Conservation (phyloP, 1,140 invertebrate genomes). For the Dryas iulia region DNA sequence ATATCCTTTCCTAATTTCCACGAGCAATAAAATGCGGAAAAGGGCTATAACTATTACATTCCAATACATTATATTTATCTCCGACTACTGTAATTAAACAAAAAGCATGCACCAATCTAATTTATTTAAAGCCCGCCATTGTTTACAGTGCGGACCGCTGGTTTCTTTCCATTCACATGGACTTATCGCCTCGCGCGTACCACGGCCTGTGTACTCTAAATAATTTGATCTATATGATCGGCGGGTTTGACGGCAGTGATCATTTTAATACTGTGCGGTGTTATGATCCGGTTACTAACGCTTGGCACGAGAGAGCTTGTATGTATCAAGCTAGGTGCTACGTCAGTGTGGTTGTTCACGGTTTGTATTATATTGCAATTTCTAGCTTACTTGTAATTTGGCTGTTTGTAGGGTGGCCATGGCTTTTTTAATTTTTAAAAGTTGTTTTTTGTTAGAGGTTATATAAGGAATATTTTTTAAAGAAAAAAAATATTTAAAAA, state of each 20-base stretch:
- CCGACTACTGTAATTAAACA: no score
- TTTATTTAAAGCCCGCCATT: conserved; percentile 5
- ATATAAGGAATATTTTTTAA: no score
- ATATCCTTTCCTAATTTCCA: no score
- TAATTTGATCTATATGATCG: conserved; percentile 88
- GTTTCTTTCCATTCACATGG: conserved; percentile 83
- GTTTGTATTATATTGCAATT: conserved; percentile 53
- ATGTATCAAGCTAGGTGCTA: conserved; percentile 89
- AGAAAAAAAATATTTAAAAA: no score
- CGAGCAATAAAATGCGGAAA: no score
- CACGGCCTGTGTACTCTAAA: conserved; percentile 86
- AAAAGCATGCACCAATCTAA: neutral
- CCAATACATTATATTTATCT: no score
- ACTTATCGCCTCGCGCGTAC: conserved; percentile 85
- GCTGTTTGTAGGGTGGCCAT: neutral
- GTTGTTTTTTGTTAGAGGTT: no score
- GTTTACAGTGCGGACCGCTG: conserved; percentile 81
- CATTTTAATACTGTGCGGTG: conserved; percentile 86
- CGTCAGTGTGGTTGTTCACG: conserved; percentile 86
- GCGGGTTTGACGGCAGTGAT: conserved; percentile 87
- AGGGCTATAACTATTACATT: no score
- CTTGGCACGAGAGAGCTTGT: conserved; percentile 85
- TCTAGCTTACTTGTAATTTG: neutral
- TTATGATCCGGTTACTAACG: conserved; percentile 83
- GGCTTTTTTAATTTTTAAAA: neutral